Evolutionary conservation across 1,140 invertebrate species (phyloP).

Genomic region (Atta colombica): DNA sequence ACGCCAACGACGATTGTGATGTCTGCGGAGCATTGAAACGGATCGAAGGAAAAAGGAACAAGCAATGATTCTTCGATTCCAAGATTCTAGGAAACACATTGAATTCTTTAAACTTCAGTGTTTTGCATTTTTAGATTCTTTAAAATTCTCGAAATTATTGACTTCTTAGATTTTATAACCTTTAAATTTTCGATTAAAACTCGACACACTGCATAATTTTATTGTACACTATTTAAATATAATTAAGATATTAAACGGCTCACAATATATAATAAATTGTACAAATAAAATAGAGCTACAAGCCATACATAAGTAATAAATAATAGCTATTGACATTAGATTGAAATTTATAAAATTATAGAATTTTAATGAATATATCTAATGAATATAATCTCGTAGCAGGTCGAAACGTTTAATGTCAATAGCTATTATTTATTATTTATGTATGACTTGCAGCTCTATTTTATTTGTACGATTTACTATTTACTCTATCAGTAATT

Average conservation of each 20-base stretch:
- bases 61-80: constrained; percentile 21
- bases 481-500: not conserved
- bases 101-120: not conserved
- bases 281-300: too few relatives aligned
- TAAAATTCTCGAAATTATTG: constrained; percentile 3
- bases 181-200: not conserved
- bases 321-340: too few relatives aligned
- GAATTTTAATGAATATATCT: too few relatives aligned
- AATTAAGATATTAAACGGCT: too few relatives aligned
- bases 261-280: too few relatives aligned
- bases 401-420: too few relatives aligned
- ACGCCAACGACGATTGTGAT: constrained; percentile 60
- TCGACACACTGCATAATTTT: not conserved
- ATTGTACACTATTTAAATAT: not conserved
- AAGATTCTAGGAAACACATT: constrained; percentile 25
- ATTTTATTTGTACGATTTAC: not conserved
- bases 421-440: too few relatives aligned
- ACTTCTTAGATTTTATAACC: not conserved
- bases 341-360: too few relatives aligned
- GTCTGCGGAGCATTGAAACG: constrained; percentile 41
- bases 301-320: too few relatives aligned
- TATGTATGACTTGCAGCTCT: too few relatives aligned
- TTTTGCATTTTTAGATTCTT: not conserved
- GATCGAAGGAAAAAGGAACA: constrained; percentile 41
- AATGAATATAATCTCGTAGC: too few relatives aligned